A percentile compares a stretch with the other conserved stretches of the same genome.
Conservation (phyloP, 2,888 invertebrate genomes). For the Eurois occulta region DNA sequence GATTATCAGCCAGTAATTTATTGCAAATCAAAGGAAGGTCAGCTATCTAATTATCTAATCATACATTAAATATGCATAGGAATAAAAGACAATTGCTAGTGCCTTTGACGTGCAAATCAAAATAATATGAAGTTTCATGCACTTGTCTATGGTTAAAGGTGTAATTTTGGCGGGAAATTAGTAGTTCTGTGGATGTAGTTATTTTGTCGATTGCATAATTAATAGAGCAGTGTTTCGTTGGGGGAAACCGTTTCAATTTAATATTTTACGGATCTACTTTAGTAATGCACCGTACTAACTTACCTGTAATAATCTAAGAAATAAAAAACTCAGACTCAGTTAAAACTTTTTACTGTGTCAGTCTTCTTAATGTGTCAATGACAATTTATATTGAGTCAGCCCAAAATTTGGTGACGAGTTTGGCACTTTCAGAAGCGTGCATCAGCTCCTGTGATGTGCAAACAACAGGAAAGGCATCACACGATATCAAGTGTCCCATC, state of each 20-base stretch:
- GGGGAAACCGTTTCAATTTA: neutral
- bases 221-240: neutral
- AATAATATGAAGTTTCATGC: constrained; percentile 61
- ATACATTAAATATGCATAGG: constrained; percentile 36
- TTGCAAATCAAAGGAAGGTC: constrained; percentile 53
- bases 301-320: neutral
- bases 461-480: neutral
- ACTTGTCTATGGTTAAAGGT: constrained; percentile 34
- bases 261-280: neutral
- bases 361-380: neutral
- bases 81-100: constrained; percentile 42
- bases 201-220: constrained; percentile 31
- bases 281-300: neutral
- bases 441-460: neutral
- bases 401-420: too few species aligned
- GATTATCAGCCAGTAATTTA: constrained; percentile 42
- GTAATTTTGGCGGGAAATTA: constrained; percentile 51
- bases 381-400: too few species aligned
- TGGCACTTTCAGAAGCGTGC: too few species aligned
- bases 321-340: neutral
- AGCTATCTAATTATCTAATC: constrained; percentile 50
- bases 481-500: too few species aligned
- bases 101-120: constrained; percentile 53
- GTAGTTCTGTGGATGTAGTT: constrained; percentile 1
- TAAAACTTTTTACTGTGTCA: neutral